Base-by-base conservation (phyloP, 1,140 invertebrate species). In the Psix sp. region DNA sequence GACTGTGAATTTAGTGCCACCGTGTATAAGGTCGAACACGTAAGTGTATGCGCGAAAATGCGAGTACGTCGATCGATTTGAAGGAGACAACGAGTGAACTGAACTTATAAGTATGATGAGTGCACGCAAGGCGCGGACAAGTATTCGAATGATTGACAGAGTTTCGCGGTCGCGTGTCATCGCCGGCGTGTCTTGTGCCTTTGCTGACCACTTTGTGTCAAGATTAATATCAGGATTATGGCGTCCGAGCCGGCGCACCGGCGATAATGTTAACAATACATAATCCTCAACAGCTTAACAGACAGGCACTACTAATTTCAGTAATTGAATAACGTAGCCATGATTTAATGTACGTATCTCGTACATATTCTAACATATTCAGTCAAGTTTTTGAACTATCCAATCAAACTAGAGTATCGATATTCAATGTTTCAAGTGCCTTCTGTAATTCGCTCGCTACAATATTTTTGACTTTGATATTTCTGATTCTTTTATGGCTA, bases 81-180 rank as follows among this genome's bases (percentile, higher is more conserved):
- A 70, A 75, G 60, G 59, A 70, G 65, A 75, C 72, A 70, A 75
- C 65, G 72, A 75, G 71, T 18, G 38, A 42, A 66, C 57, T 57
- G 33, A 68, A 74, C 39, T 74, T 67, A 45, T 35, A 38, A 57
- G 57, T 9, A 65, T 13, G n/a, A 65, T 36, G 35, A 49, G 45
- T 16, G 57, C 51, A 60, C 59, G 54, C 59, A 43, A 70, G 48
- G 59, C 20, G 60, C 52, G 48, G 65, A 75, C 43, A 70, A 75
- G 72, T 70, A 60, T 59, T 36, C 10, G 59, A 14, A 74, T 46
- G 63, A 57, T 65, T 65, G 72, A 60, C 66, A 42, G 24, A 65
- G 40, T 54, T 66, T 65, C 33, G 60, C 42, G 56, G 38, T 40
- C 40, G 52, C 33, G 5, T 38, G 35, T 18, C n/a, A 3, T 33